phyloP scores from a whole-genome alignment of 1,140 invertebrate species.

The Cotesia vestalis region DNA sequence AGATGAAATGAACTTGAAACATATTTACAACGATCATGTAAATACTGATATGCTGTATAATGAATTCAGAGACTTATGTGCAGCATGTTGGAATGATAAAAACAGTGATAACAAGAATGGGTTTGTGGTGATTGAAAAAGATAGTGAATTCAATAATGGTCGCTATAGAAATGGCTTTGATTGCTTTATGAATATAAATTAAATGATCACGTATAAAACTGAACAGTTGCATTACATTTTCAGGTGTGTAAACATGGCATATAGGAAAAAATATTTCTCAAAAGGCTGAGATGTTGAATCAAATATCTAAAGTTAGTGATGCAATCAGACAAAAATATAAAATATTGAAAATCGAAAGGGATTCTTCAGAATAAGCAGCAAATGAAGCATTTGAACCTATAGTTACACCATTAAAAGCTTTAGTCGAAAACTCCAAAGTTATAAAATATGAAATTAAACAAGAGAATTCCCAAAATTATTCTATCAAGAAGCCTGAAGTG shows the following conservation, averaged over 20 bases:
- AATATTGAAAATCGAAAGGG: background rate
- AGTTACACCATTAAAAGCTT: background rate
- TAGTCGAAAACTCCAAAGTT: background rate
- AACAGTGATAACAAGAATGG: constrained; percentile 37
- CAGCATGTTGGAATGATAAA: constrained; percentile 37
- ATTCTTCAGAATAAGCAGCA: background rate
- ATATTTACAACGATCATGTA: constrained; percentile 28
- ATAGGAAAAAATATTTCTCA: background rate
- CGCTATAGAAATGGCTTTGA: constrained; percentile 47
- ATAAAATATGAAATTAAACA: too few species aligned
- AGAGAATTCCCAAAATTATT: too few species aligned
- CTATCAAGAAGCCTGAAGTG: too few species aligned
- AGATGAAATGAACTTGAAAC: constrained; percentile 36
- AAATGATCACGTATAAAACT: background rate
- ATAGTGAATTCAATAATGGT: constrained; percentile 43
- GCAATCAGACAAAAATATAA: background rate
- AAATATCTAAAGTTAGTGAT: background rate
- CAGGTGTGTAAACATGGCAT: background rate
- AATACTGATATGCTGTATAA: constrained; percentile 31
- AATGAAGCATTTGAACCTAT: background rate
- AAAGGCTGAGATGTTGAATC: background rate
- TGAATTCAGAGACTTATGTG: constrained; percentile 42
- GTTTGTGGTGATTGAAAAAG: constrained; percentile 51
- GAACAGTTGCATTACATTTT: background rate
- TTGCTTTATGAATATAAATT: constrained; percentile 41